phyloP scores from a whole-genome alignment of 2,113 vertebrate species.

The Malurus elegans region DNA sequence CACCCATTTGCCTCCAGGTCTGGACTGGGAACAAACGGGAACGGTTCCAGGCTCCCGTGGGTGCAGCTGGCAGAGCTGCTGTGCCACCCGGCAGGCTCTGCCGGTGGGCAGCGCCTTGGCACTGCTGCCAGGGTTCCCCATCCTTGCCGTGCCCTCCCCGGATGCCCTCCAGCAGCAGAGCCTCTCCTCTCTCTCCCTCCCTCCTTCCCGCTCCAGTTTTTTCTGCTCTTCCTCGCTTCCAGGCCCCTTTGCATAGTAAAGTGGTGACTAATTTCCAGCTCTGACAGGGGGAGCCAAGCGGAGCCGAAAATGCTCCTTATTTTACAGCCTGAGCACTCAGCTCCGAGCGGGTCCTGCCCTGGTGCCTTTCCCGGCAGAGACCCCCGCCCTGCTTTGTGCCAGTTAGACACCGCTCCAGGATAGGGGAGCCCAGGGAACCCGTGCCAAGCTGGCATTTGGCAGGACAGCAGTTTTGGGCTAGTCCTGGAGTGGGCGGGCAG shows the following conservation, averaged over 20 bases:
- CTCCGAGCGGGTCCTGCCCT: neutral
- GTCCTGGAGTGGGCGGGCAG: neutral
- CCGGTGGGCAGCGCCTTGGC: slow-evolving; percentile 71
- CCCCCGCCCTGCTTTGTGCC: neutral
- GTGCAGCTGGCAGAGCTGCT: slow-evolving; percentile 39
- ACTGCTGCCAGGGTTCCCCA: slow-evolving; percentile 56
- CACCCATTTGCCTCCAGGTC: slow-evolving; percentile 66
- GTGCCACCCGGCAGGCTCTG: slow-evolving; percentile 73
- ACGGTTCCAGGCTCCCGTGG: slow-evolving; percentile 50
- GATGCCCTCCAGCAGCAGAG: neutral
- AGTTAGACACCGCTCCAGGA: fast-evolving
- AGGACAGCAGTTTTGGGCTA: neutral
- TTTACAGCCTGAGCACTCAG: neutral
- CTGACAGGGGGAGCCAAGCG: slow-evolving; percentile 39
- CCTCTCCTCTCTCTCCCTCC: neutral
- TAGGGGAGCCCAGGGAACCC: neutral
- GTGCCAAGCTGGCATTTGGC: neutral
- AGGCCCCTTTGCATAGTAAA: slow-evolving; percentile 64
- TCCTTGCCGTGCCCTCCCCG: slow-evolving; percentile 68
- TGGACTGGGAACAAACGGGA: neutral
- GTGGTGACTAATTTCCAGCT: slow-evolving; percentile 69
- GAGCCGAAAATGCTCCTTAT: slow-evolving; percentile 44
- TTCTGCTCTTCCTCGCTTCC: slow-evolving; percentile 35
- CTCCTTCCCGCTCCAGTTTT: slow-evolving; percentile 17
- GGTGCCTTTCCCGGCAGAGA: neutral